These are phyloP conservation scores for Dinomys branickii DNA, from an alignment of 2,113 vertebrate genomes.

Conservation along the genomic window DNA sequence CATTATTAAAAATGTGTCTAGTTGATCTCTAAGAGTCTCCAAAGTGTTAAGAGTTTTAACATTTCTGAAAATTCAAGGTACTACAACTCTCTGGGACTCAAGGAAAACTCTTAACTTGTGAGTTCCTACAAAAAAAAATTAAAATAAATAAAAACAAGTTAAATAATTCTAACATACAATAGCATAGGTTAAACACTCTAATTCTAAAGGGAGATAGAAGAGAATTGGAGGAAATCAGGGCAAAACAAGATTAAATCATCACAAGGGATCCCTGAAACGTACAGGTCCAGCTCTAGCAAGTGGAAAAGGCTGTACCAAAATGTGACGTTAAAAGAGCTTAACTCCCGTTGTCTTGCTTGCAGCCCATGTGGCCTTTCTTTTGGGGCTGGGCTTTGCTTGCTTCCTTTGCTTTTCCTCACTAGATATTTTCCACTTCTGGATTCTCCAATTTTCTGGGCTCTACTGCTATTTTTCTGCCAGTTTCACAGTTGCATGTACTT, in stretches of 20 bases:
- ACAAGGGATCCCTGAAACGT: background rate
- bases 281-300: background rate
- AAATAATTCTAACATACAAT: background rate
- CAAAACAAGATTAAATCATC: background rate
- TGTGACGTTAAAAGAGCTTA: background rate
- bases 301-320: background rate
- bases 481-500: background rate
- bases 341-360: background rate
- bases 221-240: background rate
- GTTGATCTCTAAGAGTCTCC: background rate
- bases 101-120: background rate
- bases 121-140: background rate
- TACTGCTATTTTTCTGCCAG: background rate
- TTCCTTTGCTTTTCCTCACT: background rate
- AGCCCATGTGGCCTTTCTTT: background rate
- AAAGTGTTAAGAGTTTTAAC: background rate
- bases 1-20: background rate
- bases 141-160: background rate
- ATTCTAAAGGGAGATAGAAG: background rate
- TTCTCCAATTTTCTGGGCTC: background rate
- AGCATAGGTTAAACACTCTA: background rate
- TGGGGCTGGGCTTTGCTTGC: background rate
- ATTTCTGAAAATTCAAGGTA: background rate
- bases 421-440: background rate
- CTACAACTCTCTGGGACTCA: background rate